Percentiles rank a stretch among this genome's conserved stretches.
These are phyloP conservation scores for Genyomyrus donnyi DNA, from an alignment of 2,113 vertebrate genomes.

Conservation along the genomic window DNA sequence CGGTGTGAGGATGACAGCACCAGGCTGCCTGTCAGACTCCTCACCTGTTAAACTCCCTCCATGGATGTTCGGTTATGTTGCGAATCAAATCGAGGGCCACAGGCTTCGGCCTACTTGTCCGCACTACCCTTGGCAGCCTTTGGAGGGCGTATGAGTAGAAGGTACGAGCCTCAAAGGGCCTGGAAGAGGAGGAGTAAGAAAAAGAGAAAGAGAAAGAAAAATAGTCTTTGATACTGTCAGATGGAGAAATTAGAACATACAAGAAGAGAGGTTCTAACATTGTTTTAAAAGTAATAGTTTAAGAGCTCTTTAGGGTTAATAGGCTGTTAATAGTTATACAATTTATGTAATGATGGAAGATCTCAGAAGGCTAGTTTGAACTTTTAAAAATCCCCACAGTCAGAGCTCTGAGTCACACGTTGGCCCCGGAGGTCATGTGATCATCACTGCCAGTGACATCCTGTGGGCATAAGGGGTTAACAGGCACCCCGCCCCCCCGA, in stretches of 20 bases:
- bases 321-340: neutral
- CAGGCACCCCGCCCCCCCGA: neutral
- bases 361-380: neutral
- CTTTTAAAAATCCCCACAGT: neutral
- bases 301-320: neutral
- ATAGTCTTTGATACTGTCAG: neutral
- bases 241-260: neutral
- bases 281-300: neutral
- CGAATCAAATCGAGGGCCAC: accelerated
- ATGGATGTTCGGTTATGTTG: conserved; percentile 20
- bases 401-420: neutral
- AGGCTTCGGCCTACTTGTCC: conserved; percentile 46
- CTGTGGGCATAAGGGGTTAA: neutral
- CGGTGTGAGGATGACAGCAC: neutral
- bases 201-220: neutral
- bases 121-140: conserved; percentile 60
- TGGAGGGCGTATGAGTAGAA: conserved; percentile 75
- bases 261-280: neutral
- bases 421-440: neutral
- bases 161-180: conserved; percentile 63
- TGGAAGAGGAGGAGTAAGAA: conserved; percentile 35
- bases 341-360: neutral
- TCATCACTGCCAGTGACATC: neutral
- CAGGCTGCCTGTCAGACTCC: neutral
- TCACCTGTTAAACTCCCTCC: conserved; percentile 67